A percentile compares a stretch with the other conserved stretches of the same genome.
Conservation (phyloP, 2,113 vertebrate genomes). For the Eudyptes chrysolophus region DNA sequence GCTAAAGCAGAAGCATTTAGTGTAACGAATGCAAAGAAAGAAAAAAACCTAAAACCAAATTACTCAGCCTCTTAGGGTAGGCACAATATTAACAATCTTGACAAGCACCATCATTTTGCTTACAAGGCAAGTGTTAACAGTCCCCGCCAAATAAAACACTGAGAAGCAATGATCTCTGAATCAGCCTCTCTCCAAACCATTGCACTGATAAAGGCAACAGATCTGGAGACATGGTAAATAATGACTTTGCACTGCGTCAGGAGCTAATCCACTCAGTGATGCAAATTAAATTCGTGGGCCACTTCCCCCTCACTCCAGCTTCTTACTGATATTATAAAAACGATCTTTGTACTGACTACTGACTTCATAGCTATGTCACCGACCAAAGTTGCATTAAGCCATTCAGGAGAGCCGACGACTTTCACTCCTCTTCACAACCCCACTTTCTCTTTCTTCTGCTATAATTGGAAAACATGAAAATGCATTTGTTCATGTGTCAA, state of each 20-base stretch:
- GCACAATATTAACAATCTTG: background rate
- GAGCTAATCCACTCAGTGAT: conserved; percentile 61
- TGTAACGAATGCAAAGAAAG: background rate
- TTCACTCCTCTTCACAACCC: conserved; percentile 29
- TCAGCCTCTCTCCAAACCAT: background rate
- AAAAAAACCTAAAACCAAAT: background rate
- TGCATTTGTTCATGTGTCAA: conserved; percentile 9
- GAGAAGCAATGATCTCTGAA: background rate
- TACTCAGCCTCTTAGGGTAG: background rate
- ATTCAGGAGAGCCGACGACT: background rate
- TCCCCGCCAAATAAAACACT: background rate
- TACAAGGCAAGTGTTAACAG: background rate
- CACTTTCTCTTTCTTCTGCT: conserved; percentile 34
- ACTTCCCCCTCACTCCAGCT: conserved; percentile 58
- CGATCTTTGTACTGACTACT: background rate
- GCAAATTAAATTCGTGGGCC: conserved; percentile 47
- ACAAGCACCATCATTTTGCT: background rate
- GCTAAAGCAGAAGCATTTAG: background rate
- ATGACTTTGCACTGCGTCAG: conserved; percentile 59
- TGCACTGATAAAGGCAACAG: background rate
- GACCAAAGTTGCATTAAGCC: background rate
- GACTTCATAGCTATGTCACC: conserved; percentile 1
- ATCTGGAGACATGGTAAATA: conserved; percentile 24
- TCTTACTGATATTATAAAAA: background rate
- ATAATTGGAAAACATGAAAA: conserved; percentile 52